Base-by-base conservation (phyloP, 1,140 invertebrate species). In the Saccostrea glomerata region DNA sequence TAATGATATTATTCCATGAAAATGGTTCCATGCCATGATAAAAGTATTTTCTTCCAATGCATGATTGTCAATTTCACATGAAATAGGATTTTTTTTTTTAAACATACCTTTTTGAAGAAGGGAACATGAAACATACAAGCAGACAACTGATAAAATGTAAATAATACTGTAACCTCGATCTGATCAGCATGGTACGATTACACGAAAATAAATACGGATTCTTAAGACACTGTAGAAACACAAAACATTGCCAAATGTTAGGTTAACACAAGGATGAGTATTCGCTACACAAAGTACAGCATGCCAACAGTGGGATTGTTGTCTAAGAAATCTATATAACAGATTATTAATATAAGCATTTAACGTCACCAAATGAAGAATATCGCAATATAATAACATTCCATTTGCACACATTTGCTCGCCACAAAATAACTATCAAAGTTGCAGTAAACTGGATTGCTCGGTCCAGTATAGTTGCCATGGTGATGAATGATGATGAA, bases 151-250 rank as follows among this genome's bases (percentile, higher is more conserved):
- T 13, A 77, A 66, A 23, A 66, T 66, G 47, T 47, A 47, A 73
- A 77, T 30, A 77, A 77, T 77, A 77, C 70, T 77, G 70, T 77
- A 30, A 77, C 30, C 23, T 77, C 30, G 70, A 77, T 77, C 25
- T 36, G 12, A 40, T 77, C 70, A 77, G 70, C 70, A 77, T 77
- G 5, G 23, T 77, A 36, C 4, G 25, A 77, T 77, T 25, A 77
- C 70, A 77, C 5, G 70, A 77, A 77, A 30, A 77, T 77, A 77
- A 77, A 77, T 77, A 77, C 7, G 70, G 70, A 77, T 77, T n/a
- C n/a, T 77, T 77, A 77, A 30, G 70, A 77, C 25, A 77, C 15
- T 13, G 30, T 15, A 77, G 70, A 77, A 77, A 77, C 30, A 77
- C 70, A 77, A 36, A 5, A 77, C 70, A 77, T 77, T 77, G 70